Base-by-base conservation (phyloP, 2,888 invertebrate species). In the Heliconius hortense region DNA sequence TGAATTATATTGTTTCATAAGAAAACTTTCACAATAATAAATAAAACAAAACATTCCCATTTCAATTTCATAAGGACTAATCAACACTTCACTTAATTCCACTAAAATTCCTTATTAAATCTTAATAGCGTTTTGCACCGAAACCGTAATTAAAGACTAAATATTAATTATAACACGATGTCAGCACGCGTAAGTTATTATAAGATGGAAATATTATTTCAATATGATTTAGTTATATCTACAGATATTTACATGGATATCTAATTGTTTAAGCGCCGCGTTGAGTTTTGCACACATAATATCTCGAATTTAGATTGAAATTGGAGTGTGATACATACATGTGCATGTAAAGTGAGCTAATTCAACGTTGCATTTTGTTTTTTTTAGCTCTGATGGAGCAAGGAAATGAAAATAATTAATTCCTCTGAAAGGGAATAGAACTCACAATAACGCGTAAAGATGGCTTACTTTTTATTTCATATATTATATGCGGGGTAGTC, bases 41-140 rank as follows among this genome's bases (percentile, higher is more conserved):
- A n/a, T 48, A 31, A 48, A 68, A 53, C 53, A 69, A 31, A 69
- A 56, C 53, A 21, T 56, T 69, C 4, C n/a, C 53, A 69, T 56
- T 56, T 10, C 56, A 35, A 56, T 35, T 69, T 35, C 8, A 56
- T 18, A 69, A 69, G 56, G 15, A 24, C 56, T 56, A 69, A 69
- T 56, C 69, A 31, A 24, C 69, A 56, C 69, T 69, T 69, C 68
- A 48, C 21, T 21, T 53, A 53, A 56, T 56, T 56, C 8, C 53
- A 31, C 15, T 53, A n/a, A 69, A 56, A 69, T 15, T 56, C 13
- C 56, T 35, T 31, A 53, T 69, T 69, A 69, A 56, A 31, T 56
- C 35, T n/a, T 69, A 69, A 69, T 56, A 31, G 15, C n/a, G 13
- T 24, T 69, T 69, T 35, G n/a, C 31, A 35, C 35, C 31, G n/a